A percentile compares a stretch with the other conserved stretches of the same genome.
Conservation (phyloP, 2,797 vertebrate species). For the Okamejei kenojei region DNA sequence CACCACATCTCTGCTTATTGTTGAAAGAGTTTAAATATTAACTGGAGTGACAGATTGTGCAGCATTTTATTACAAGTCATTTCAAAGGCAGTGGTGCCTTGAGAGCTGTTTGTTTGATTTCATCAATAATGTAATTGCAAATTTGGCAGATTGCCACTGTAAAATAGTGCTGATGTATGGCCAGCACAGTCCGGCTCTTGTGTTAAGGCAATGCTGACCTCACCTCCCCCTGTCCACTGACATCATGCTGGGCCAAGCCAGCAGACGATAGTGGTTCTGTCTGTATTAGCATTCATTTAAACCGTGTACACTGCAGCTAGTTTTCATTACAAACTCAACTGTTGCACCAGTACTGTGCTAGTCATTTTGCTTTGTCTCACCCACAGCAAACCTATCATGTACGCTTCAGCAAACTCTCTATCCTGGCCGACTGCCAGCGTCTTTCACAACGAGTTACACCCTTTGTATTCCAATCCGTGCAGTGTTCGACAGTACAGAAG, state of each 20-base stretch:
- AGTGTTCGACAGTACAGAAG: too few relatives aligned
- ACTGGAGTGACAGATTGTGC: not conserved
- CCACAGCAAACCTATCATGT: not conserved
- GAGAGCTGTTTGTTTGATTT: not conserved
- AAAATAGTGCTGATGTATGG: too few relatives aligned
- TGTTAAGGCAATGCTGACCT: not conserved
- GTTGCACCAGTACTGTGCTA: not conserved
- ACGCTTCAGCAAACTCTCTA: not conserved
- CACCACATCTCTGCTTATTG: not conserved
- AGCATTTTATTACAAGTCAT: not conserved
- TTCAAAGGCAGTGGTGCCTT: not conserved
- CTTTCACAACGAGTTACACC: not conserved
- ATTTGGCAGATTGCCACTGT: not conserved
- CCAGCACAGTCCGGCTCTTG: not conserved
- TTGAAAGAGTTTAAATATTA: not conserved
- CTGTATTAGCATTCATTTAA: not conserved
- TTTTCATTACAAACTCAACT: not conserved
- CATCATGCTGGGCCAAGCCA: not conserved
- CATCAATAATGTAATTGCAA: not conserved
- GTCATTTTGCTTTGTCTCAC: not conserved
- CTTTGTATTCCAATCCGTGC: too few relatives aligned
- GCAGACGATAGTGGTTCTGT: not conserved
- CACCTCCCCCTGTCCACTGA: too few relatives aligned
- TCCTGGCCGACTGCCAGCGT: too few relatives aligned
- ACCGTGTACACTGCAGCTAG: not conserved